Base-by-base conservation (phyloP, 2,113 vertebrate genomes). In the Colossoma macropomum region DNA sequence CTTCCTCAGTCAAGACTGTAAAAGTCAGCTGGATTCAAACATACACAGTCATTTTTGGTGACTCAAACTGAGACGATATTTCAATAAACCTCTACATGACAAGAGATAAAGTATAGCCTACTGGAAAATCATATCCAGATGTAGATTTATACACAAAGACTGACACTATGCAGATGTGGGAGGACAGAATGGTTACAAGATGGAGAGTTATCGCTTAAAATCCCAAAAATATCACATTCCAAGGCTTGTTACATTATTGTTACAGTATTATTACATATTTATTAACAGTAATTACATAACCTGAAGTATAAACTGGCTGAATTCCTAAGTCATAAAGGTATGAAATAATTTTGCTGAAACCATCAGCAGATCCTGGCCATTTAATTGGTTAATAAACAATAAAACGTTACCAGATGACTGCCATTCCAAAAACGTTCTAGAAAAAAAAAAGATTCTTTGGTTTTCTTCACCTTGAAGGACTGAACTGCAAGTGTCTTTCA, bases 11-110 rank as follows among this genome's bases (percentile, higher is more conserved):
- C 48, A 69, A 65, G 69, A 63, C 41, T 65, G 83, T 77, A 74
- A 82, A 83, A 85, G 85, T 17, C 62, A 81, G 77, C 84, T 21
- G 28, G 68, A 23, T 56, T 52, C 56, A 74, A 48, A 70, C 60
- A 73, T n/a, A 48, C 84, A 77, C 30, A 54, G 17, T 69, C 28
- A 62, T 34, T 77, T 63, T 77, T 56, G 41, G 72, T 23, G 17
- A 13, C 50, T 63, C 84, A 85, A 72, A 76, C 54, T 27, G 65
- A 70, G 30, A 80, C 71, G 45, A 62, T 69, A 48, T 80, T 75
- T 80, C 74, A 63, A 34, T 76, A 71, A 85, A 77, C 41, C 5
- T 45, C 73, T 71, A 38, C n/a, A 41, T 73, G 77, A 77, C 63
- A 72, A 66, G 52, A 83, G 45, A 70, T 63, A 23, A 60, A 34